Conservation (phyloP, 1,140 invertebrate species). For the Solenopsis invicta region DNA sequence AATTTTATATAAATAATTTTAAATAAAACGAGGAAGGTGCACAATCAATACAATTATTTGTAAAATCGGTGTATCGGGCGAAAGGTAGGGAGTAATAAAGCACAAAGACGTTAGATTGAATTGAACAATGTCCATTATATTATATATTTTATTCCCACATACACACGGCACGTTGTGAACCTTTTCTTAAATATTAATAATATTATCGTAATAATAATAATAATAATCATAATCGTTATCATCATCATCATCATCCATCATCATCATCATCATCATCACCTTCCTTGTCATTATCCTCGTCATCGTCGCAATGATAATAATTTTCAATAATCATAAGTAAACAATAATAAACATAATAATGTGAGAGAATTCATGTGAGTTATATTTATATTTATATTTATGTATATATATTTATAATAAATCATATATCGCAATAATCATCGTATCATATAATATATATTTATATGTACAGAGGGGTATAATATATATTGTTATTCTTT, state of each 20-base stretch:
- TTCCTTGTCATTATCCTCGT: slow-evolving; percentile 51
- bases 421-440: slow-evolving; percentile 86
- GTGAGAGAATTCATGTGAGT: slow-evolving; percentile 79
- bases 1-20: too few relatives aligned
- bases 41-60: neutral
- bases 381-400: slow-evolving; percentile 76
- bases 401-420: slow-evolving; percentile 83
- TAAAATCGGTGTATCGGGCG: neutral
- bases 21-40: neutral
- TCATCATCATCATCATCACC: slow-evolving; percentile 55
- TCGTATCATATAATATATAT: slow-evolving; percentile 85
- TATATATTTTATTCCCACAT: slow-evolving; percentile 94
- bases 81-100: slow-evolving; percentile 58
- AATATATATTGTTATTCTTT: slow-evolving; percentile 86
- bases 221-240: slow-evolving; percentile 78
- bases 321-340: slow-evolving; percentile 80
- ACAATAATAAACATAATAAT: slow-evolving; percentile 84
- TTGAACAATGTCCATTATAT: slow-evolving; percentile 94
- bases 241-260: slow-evolving; percentile 67
- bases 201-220: slow-evolving; percentile 86
- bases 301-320: slow-evolving; percentile 77
- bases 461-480: slow-evolving; percentile 87
- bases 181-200: slow-evolving; percentile 92
- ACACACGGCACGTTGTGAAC: slow-evolving; percentile 95
- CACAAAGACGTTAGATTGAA: slow-evolving; percentile 82